A percentile compares a stretch with the other conserved stretches of the same genome.
These are phyloP conservation scores for Pygocentrus nattereri DNA, from an alignment of 2,797 vertebrate species.

Conservation along the genomic window DNA sequence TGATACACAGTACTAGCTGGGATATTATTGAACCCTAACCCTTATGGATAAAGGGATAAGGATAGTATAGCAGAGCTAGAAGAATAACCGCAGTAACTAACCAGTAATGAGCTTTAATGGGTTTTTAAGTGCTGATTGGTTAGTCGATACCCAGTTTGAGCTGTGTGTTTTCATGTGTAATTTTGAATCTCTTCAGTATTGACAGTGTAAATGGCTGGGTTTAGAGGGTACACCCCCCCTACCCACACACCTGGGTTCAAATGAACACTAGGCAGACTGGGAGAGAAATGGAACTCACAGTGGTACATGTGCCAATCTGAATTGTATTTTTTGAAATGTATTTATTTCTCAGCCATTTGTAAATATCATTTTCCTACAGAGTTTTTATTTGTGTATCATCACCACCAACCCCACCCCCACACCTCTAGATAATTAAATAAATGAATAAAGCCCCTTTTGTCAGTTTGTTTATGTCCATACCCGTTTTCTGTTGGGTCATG, in stretches of 20 bases:
- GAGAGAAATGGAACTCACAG: background rate
- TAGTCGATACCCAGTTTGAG: too few relatives aligned
- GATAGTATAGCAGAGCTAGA: background rate
- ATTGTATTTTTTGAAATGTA: constrained; percentile 75
- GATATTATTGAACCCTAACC: background rate
- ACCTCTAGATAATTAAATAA: constrained; percentile 62
- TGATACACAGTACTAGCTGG: background rate
- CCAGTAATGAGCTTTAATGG: background rate
- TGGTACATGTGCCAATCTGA: constrained; percentile 80
- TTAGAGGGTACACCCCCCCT: background rate
- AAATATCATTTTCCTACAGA: constrained; percentile 73
- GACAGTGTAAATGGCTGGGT: background rate
- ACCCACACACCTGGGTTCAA: background rate
- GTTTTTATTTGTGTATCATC: constrained; percentile 71
- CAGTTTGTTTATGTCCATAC: background rate
- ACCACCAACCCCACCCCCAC: constrained; percentile 32
- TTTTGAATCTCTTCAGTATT: background rate
- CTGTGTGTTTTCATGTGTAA: background rate
- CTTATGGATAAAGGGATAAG: background rate
- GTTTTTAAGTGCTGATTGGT: background rate
- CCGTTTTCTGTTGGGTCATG: background rate
- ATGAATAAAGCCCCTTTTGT: constrained; percentile 29
- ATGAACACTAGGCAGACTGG: background rate
- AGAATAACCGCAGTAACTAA: too few relatives aligned
- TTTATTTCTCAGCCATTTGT: constrained; percentile 76